phyloP scores from a whole-genome alignment of 1,140 invertebrate genomes.

The Cydia splendana region DNA sequence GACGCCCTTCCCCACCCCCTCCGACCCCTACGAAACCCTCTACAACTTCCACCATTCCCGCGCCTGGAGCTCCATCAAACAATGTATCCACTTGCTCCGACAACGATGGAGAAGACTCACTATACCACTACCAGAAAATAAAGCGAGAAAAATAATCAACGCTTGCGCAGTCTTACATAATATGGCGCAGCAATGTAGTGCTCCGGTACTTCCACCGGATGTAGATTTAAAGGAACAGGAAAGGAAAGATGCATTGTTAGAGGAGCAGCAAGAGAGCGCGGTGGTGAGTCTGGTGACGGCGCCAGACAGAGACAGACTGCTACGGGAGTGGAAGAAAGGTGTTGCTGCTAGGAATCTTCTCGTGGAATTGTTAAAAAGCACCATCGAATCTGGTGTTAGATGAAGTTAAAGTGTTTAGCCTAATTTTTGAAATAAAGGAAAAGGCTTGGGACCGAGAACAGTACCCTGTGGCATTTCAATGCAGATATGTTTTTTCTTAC shows the following conservation, averaged over 20 bases:
- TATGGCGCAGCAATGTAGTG: neutral
- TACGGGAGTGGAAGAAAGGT: no score
- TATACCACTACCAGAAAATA: neutral
- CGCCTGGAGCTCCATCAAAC: neutral
- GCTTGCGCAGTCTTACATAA: neutral
- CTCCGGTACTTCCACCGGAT: neutral
- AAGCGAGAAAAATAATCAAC: neutral
- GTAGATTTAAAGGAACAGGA: neutral
- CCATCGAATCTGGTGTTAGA: no score
- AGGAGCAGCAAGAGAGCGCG: no score
- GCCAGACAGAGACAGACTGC: no score
- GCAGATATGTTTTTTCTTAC: no score
- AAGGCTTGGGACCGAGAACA: no score
- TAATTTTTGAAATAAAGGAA: no score
- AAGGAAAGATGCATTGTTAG: neutral
- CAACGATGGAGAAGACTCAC: neutral
- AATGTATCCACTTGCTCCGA: neutral
- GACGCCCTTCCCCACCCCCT: neutral
- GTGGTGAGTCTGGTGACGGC: no score
- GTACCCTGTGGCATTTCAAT: no score
- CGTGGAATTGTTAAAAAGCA: no score
- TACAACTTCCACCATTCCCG: neutral
- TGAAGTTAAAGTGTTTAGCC: no score
- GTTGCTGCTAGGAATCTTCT: no score
- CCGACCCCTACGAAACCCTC: neutral